Conservation (phyloP, 1,140 invertebrate genomes). For the Brachionus manjavacas region DNA sequence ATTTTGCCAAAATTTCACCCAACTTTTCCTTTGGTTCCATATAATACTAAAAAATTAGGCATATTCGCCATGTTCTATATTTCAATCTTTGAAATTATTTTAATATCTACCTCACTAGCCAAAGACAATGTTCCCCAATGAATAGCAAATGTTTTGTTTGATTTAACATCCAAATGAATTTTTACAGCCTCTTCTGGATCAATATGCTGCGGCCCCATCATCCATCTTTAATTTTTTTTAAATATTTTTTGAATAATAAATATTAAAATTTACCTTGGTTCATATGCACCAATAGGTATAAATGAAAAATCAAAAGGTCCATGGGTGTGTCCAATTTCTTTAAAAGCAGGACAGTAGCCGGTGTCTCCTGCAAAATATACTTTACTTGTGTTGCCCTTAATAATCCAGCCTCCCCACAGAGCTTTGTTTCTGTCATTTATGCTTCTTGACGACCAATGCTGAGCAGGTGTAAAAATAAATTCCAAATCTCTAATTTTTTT, state of each 20-base stretch:
- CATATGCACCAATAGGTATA: slow-evolving; percentile 61
- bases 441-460: slow-evolving; percentile 59
- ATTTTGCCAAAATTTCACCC: not conserved
- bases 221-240: slow-evolving; percentile 46
- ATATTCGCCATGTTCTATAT: not conserved
- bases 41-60: slow-evolving; percentile 14
- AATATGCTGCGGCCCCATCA: slow-evolving; percentile 60
- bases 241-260: not conserved
- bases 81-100: not conserved
- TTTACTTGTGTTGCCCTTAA: slow-evolving; percentile 50
- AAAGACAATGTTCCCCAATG: slow-evolving; percentile 56
- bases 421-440: slow-evolving; percentile 54
- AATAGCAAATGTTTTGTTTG: slow-evolving; percentile 50
- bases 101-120: slow-evolving; percentile 45
- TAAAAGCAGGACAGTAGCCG: slow-evolving; percentile 58
- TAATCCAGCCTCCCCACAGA: slow-evolving; percentile 59
- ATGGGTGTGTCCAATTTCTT: slow-evolving; percentile 57
- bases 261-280: slow-evolving; percentile 52
- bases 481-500: slow-evolving; percentile 49
- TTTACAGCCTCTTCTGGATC: slow-evolving; percentile 59
- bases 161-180: slow-evolving; percentile 57
- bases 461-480: slow-evolving; percentile 59
- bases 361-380: slow-evolving; percentile 61
- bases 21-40: slow-evolving; percentile 44
- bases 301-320: slow-evolving; percentile 60